Percentiles rank a stretch among this genome's conserved stretches.
phyloP scores from a whole-genome alignment of 2,797 vertebrate genomes.

The Lateolabrax maculatus region DNA sequence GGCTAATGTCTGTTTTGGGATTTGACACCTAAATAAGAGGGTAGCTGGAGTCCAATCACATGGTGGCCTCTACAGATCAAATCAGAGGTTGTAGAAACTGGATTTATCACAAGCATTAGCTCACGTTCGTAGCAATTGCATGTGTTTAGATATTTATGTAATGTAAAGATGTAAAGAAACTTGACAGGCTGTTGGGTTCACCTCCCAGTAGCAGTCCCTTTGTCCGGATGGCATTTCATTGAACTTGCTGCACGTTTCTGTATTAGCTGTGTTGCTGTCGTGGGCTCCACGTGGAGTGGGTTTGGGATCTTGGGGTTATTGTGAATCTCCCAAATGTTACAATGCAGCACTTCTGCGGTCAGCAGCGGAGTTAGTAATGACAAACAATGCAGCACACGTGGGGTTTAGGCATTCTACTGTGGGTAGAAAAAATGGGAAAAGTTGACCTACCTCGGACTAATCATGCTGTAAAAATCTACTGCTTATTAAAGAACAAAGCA shows the following conservation, averaged over 20 bases:
- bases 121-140: not conserved
- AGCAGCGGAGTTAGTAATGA: not conserved
- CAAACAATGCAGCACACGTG: not conserved
- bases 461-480: not conserved
- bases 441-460: not conserved
- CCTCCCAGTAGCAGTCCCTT: not conserved
- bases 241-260: not conserved
- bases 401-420: not conserved
- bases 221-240: not conserved
- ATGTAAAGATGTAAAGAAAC: too few relatives aligned
- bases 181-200: not conserved
- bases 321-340: not conserved
- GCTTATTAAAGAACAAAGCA: not conserved
- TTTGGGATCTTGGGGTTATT: not conserved
- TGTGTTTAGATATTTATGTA: not conserved
- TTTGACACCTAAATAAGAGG: not conserved
- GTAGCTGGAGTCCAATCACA: not conserved
- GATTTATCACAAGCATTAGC: not conserved
- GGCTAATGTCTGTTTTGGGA: not conserved
- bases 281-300: not conserved
- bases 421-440: not conserved
- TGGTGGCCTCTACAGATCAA: not conserved
- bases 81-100: not conserved
- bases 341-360: not conserved
- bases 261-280: not conserved